Percentiles rank a stretch among this genome's conserved stretches.
These are phyloP conservation scores for Hemitrygon akajei DNA, from an alignment of 2,797 vertebrate genomes.

Conservation along the genomic window DNA sequence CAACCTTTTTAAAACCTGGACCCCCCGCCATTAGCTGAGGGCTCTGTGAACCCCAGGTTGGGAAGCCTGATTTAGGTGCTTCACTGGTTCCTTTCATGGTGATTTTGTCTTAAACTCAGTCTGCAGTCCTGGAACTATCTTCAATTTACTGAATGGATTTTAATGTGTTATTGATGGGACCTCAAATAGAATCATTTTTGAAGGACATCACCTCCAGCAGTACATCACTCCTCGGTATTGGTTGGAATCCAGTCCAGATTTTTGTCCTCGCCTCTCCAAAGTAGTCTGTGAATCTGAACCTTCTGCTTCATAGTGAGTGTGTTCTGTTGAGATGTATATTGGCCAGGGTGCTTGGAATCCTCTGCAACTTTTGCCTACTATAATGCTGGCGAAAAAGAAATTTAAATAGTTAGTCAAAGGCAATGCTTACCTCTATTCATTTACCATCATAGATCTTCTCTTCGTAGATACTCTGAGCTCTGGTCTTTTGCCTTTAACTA, in stretches of 20 bases:
- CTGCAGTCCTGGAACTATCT: not conserved
- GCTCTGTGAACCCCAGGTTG: too few species aligned
- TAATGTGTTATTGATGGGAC: not conserved
- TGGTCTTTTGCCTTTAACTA: not conserved
- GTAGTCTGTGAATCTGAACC: too few species aligned
- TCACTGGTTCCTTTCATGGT: not conserved
- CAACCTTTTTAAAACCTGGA: too few species aligned
- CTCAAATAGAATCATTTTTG: not conserved
- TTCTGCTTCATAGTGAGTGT: not conserved
- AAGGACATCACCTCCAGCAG: not conserved
- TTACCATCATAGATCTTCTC: not conserved
- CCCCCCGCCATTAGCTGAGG: too few species aligned
- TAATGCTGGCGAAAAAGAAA: not conserved
- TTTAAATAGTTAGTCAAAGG: not conserved
- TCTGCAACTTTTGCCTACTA: not conserved
- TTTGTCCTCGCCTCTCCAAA: not conserved
- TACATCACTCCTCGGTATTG: not conserved
- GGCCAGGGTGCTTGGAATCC: not conserved
- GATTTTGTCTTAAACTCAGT: not conserved
- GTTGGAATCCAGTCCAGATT: not conserved
- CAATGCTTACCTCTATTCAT: not conserved
- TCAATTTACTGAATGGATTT: not conserved
- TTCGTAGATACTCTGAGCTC: not conserved
- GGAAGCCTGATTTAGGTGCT: not conserved
- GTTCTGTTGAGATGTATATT: not conserved